These are phyloP conservation scores for Manacus vitellinus DNA, from an alignment of 2,113 vertebrate species.

Conservation along the genomic window DNA sequence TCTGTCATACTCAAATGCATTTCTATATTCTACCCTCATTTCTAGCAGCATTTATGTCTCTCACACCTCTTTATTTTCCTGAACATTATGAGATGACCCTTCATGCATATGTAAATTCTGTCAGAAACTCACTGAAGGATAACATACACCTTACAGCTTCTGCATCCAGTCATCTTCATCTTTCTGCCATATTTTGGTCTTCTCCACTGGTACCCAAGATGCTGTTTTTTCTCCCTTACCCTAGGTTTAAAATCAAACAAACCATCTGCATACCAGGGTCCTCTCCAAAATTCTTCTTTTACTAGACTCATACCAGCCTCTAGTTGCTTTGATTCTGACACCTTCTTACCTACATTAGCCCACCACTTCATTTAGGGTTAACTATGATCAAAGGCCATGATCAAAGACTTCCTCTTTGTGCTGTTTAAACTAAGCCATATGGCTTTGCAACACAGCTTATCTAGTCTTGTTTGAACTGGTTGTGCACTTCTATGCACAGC, in stretches of 20 bases:
- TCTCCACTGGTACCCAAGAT: background rate
- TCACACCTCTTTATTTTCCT: background rate
- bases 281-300: constrained; percentile 10
- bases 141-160: constrained; percentile 48
- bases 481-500: constrained; percentile 13
- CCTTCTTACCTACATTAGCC: constrained; percentile 55
- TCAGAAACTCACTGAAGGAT: constrained; percentile 65
- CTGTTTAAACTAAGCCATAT: constrained; percentile 68
- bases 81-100: constrained; percentile 59
- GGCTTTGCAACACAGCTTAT: constrained; percentile 62
- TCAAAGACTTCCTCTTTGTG: constrained; percentile 63
- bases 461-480: constrained; percentile 67
- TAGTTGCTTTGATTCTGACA: constrained; percentile 49
- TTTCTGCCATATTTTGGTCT: constrained; percentile 42
- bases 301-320: background rate
- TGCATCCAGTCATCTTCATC: constrained; percentile 10
- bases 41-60: constrained; percentile 37
- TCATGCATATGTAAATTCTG: constrained; percentile 66
- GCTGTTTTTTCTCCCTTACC: background rate
- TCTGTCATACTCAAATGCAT: constrained; percentile 4
- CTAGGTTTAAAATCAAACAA: background rate
- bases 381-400: constrained; percentile 64
- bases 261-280: constrained; percentile 18
- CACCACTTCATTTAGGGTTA: constrained; percentile 62
- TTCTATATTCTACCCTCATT: constrained; percentile 52